Base-by-base conservation (phyloP, 2,113 vertebrate species). In the Corythornis madagascariensis region DNA sequence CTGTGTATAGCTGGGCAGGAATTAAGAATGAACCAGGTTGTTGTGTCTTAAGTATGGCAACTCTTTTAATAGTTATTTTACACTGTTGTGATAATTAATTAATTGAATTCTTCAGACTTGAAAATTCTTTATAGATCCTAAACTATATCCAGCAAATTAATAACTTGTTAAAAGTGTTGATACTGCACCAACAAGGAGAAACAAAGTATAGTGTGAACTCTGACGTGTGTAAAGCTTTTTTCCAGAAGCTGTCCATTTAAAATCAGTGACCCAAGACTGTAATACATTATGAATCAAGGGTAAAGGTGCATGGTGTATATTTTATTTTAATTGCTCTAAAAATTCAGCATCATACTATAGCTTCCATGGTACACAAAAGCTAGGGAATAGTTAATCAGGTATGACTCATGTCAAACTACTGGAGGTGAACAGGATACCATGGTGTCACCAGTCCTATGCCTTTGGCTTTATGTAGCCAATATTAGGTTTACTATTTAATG, bases 291-390 rank as follows among this genome's bases (percentile, higher is more conserved):
- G 65, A 86, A 71, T 65, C 72, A 69, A 55, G 56, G 13, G 22
- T 40, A 79, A 59, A 92, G 57, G 26, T 1, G 0, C n/a, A 20
- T 40, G 50, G 24, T 82, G 26, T 82, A 13, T 59, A 50, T 80
- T 96, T 67, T 84, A 89, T 89, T 90, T 85, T 88, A 95, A 90
- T 74, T 56, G 38, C 15, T 89, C 55, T 80, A 33, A 92, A 72
- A 92, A 69, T 84, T 86, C 60, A 67, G 15, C 78, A 11, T 85
- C 60, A 50, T 42, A 16, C 59, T 22, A 31, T 60, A 86, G 29
- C 56, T 69, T 83, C 47, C 26, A 9, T 26, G 47, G 16, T 25
- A 45, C 63, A 79, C 40, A 83, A 67, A 90, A 42, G 24, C 22
- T 40, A 43, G 16, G 45, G 72, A 94, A 72, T 61, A 74, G 38